phyloP scores from a whole-genome alignment of 2,113 vertebrate species.

The Gopherus flavomarginatus region DNA sequence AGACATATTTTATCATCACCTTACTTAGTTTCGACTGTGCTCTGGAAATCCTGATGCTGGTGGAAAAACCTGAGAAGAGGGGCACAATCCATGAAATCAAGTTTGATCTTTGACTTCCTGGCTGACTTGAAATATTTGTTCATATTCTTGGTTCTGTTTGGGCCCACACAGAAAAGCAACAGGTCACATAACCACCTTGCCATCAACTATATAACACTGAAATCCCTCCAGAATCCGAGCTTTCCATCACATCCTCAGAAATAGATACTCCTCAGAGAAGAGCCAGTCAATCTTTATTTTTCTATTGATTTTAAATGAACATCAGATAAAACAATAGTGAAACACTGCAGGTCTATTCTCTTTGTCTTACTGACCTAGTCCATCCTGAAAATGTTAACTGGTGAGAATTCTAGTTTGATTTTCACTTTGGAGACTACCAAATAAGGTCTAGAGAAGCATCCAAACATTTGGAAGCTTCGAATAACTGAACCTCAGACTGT shows the following conservation, averaged over 20 bases:
- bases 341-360: neutral
- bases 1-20: neutral
- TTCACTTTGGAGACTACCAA: neutral
- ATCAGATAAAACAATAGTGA: neutral
- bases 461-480: neutral
- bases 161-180: neutral
- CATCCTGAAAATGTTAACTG: neutral
- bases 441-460: neutral
- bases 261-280: neutral
- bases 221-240: neutral
- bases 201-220: neutral
- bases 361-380: accelerated
- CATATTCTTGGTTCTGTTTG: neutral
- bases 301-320: neutral
- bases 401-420: neutral
- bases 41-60: neutral
- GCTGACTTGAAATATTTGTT: neutral
- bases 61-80: neutral
- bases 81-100: neutral
- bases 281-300: neutral
- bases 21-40: neutral
- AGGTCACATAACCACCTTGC: neutral
- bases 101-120: neutral
- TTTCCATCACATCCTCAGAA: neutral
- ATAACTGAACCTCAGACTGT: neutral